Base-by-base conservation (phyloP, 30 jellyfish, hydroid and myxozoan genomes). In the Aurelia sp. region DNA sequence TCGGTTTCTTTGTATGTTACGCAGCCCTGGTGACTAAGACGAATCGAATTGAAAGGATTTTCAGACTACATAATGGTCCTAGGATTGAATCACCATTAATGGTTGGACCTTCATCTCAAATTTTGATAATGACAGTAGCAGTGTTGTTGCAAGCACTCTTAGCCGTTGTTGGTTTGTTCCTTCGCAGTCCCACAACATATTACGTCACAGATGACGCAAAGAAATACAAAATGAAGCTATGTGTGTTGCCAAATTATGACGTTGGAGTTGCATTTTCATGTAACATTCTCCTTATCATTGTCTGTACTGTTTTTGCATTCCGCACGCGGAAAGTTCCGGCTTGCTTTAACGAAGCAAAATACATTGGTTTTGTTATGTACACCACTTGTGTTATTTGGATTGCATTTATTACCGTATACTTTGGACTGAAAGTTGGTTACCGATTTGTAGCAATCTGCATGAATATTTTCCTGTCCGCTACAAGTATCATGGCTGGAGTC, bases 301-400 rank as follows among this genome's bases (percentile, higher is more conserved):
- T 83, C 78, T 92, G 98, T 64, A 83, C 98, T 50, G 61, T 81
- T 16, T 87, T 76, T 76, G 98, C 98, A 20, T 81, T 92, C 62
- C 92, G 97, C 20, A 92, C 97, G 23, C 91, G 98, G 62, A 87
- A 92, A 51, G 81, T 86, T 4, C 98, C 98, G 35, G 93, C 89
- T 13, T 52, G 88, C n/a, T 92, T 87, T 73, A 92, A 87, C 68
- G 98, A 92, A 61, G 97, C 98, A 21, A 79, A 81, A 71, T 88
- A 83, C 86, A 73, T 92, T 27, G 98, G 98, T 9, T 87, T 92
- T 40, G 93, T 87, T 44, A 92, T 88, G 98, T 92, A 92, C 60
- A 84, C 96, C 40, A 75, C 96, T 6, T 86, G 93, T 50, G 79
- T 92, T 6, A 44, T 92, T 9, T 92, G 97, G 97, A 52, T 92